Base-by-base conservation (phyloP, 2,888 invertebrate species). In the Spicauda simplicius region DNA sequence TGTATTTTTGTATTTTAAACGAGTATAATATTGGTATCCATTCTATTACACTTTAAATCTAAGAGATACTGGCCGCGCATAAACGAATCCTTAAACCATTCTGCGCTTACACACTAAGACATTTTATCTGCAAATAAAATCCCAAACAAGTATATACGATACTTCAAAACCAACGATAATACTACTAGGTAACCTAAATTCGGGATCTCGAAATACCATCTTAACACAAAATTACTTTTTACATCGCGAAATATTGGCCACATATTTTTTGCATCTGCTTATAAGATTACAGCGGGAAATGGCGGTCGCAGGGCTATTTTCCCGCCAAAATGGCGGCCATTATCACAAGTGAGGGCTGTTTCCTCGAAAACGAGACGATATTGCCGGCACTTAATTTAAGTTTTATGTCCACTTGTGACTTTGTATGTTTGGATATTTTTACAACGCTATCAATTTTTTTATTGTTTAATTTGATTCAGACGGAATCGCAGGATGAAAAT, bases 221-320 rank as follows among this genome's bases (percentile, higher is more conserved):
- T 20, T 14, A 30, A 2, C 30, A 55, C 53, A 53, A 61, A 61
- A 58, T 57, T 59, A 59, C 59, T 18, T 59, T 65, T 59, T 45
- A 60, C 60, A 33, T 19, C 1, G 45, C 45, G 19, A 59, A 59
- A 65, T 60, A 66, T 66, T 48, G 59, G 60, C 11, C 54, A 66
- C 60, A 66, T 66, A 60, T 60, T 66, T 66, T 66, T 66, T 66
- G 66, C 66, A 66, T 66, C 60, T 60, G 66, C 60, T 66, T 66
- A 66, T 59, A 66, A 66, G 60, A 66, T 66, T 66, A 66, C 71
- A 71, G 73, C 73, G 52, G 62, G 71, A 74, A 70, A 73, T 72
- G 72, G 71, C 72, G 73, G 77, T 76, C 70, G 64, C 70, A 75
- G 76, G 76, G 74, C 74, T 76, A 76, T 80, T 83, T 80, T 72